A percentile compares a stretch with the other conserved stretches of the same genome.
Conservation (phyloP, 2,888 invertebrate genomes). For the Pheosia tremula region DNA sequence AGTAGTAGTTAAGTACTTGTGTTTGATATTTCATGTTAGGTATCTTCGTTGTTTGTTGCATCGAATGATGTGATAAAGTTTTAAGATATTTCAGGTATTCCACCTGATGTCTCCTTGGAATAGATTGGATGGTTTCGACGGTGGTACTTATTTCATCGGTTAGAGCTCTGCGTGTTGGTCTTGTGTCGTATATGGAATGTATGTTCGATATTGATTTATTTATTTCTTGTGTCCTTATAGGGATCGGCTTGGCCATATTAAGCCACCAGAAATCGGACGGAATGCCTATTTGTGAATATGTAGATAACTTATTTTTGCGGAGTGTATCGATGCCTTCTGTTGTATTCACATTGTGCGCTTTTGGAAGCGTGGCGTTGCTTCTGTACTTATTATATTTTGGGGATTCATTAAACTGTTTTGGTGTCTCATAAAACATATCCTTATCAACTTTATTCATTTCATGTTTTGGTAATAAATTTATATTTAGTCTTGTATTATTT, state of each 20-base stretch:
- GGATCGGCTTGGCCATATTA: conserved; percentile 5
- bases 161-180: conserved; percentile 3
- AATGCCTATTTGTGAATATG: not conserved
- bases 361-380: not conserved
- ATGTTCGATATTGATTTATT: conserved; percentile 8
- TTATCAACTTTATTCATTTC: conserved; percentile 1
- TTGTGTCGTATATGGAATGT: conserved; percentile 6
- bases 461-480: conserved; percentile 54
- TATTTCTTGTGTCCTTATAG: not conserved
- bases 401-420: not conserved
- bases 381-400: not conserved
- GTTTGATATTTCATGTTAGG: conserved; percentile 4
- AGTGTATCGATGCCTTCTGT: not conserved
- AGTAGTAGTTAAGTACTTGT: conserved; percentile 17
- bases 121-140: not conserved
- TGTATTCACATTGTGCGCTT: not conserved
- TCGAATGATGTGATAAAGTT: not conserved
- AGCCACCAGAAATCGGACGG: conserved; percentile 19
- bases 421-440: not conserved
- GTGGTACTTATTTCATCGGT: not conserved
- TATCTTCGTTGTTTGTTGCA: not conserved
- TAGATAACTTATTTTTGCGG: not conserved
- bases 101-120: conserved; percentile 4
- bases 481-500: conserved; percentile 49
- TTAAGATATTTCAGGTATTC: conserved; percentile 22